Base-by-base conservation (phyloP, 2,888 invertebrate species). In the Siphonodentalium dalli region DNA sequence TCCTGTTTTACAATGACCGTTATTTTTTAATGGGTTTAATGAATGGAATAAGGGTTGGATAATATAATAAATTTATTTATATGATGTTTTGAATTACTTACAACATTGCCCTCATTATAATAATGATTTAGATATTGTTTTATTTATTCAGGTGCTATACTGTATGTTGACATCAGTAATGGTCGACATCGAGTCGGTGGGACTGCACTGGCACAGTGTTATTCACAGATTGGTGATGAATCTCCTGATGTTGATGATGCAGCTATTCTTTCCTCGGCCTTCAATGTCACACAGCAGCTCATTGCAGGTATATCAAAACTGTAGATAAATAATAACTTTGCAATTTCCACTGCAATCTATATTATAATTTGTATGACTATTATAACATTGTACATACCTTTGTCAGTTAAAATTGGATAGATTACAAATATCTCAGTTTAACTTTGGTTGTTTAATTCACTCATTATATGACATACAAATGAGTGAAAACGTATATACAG, bases 131-230 rank as follows among this genome's bases (percentile, higher is more conserved):
- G n/a, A n/a, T 29, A 15, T 39, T 35, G 40, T 13, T n/a, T n/a
- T 46, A 13, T 45, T 33, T 44, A 24, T 54, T 13, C 67, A 71
- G 90, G 92, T 0, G 84, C 85, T 1, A 79, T 97, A 2, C 76
- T 97, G 0, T 89, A 90, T 80, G 87, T 97, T 0, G 90, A 92
- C 68, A 87, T 92, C 45, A 89, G 90, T 28, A 82, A 85, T 46
- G 88, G 88, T 3, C 46, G 63, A 5, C 62, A 62, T 52, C 46
- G 77, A 49, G 84, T 96, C 11, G 97, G 97, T 8, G 98, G 96
- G 2, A 90, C 94, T 0, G 92, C 97, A 0, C 82, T 98, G 37
- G 94, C 95, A 0, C 98, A 98, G 78, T 91, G 91, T 64, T 93
- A 88, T 80, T 86, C 87, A 45, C 93, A 95, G 81, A 85, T 93